Evolutionary conservation across 2,888 invertebrate genomes (phyloP), one percentile per base, ranked within the genome.

Genomic region (Ctena decussata): DNA sequence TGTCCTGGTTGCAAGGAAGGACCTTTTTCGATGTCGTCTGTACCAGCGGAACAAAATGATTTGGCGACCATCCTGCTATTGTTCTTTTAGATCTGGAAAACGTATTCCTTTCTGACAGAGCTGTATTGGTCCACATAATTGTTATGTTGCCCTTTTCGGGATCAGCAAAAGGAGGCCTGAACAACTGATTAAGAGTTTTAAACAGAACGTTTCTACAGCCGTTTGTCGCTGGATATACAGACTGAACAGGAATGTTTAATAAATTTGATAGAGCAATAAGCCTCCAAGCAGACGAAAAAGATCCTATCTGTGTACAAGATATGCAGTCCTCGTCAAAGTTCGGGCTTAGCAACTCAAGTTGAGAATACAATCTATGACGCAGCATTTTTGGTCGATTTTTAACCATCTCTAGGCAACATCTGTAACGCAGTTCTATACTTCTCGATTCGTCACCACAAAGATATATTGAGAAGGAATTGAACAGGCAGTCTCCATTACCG

Each of bases 351-450:
- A 32, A 32, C n/a, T 75, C 39, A 3, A 76, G 53, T 71, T 37
- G 35, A n/a, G 69, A 0, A 44, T 39, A 81, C 69, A 76, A n/a
- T 21, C 41, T 12, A 46, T 76, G 37, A 30, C 39, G 46, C 27
- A 71, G 12, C 12, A 57, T 49, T 35, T 76, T 53, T 21, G 49
- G 24, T 44, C 60, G 69, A 32, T 76, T 76, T 12, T 39, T 70
- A 8, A 70, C 53, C 80, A 75, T 80, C 32, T 80, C 80, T 12
- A 75, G 35, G 37, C 80, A 80, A 49, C 75, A 80, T n/a, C 75
- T 35, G 70, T 80, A 80, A 37, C 70, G 24, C 27, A 80, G 70
- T 27, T 80, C 80, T 6, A 37, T 37, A 24, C 35, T 46, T 12
- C 65, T 24, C 32, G 80, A 80, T 41, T 80, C 75, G 41, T 80